Evolutionary conservation across 2,888 invertebrate species (phyloP), one percentile per base, ranked within the genome.

Genomic region (Chrysodeixis includens): DNA sequence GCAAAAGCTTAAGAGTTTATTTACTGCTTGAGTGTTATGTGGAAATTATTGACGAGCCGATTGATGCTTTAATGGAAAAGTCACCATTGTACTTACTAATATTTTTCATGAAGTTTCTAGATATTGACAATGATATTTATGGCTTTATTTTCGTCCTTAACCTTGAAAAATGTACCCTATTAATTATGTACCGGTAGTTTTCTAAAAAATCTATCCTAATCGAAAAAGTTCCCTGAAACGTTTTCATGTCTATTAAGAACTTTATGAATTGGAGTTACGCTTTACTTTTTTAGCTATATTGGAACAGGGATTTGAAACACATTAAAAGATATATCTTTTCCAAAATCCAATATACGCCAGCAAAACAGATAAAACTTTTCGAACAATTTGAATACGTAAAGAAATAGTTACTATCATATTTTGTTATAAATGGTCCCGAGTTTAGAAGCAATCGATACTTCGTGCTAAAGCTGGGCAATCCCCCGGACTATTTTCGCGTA

Each of bases 391-490:
- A 35, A 12, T 35, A 14, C 3, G 14, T 35, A 40, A 40, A 40
- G 10, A 49, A 49, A 2, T 10, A 10, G 10, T 1, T 18, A 4
- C 18, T 49, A 49, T 2, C 7, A 12, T 46, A 9, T 5, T 8
- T 16, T 16, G 18, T 46, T n/a, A 46, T 20, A 20, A 18, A 10
- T 18, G 16, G 46, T 10, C 9, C 46, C 69, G 56, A 40, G 58
- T 20, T n/a, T 22, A 18, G 58, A 49, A 53, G 60, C 59, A 66
- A 69, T 65, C 57, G 66, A 65, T 68, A 63, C 55, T 16, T 67
- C 62, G 69, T 57, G 54, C 64, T 53, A 67, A 69, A 75, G 69
- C 65, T 68, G 69, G 78, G 70, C 69, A 77, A 79, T 75, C 75
- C 71, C 69, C 65, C 55, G 56, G 56, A 69, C 70, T 79, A 79